Evolutionary conservation across 1,140 invertebrate genomes (phyloP).

Genomic region (Drosophila gunungcola): DNA sequence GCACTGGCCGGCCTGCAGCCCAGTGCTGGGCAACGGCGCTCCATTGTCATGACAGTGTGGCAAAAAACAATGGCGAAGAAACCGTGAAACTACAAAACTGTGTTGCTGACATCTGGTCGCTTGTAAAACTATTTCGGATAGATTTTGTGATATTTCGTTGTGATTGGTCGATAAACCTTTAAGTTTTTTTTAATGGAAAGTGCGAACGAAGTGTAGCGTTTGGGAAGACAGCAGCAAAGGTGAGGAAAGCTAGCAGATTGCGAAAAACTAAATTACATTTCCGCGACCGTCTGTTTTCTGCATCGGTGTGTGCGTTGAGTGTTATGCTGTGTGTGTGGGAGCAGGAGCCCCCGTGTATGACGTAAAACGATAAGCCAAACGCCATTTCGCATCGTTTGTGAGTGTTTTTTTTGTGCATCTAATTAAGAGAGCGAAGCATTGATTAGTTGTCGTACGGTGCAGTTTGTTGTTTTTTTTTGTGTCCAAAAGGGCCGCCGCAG

Average conservation of each 20-base stretch:
- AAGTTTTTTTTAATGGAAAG: constrained; percentile 62
- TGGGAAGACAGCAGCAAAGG: constrained; percentile 43
- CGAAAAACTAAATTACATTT: constrained; percentile 73
- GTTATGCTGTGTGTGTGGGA: constrained; percentile 57
- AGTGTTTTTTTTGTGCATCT: constrained; percentile 36
- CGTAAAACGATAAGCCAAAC: constrained; percentile 67
- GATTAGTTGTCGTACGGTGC: constrained; percentile 41
- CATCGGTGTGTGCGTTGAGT: constrained; percentile 37
- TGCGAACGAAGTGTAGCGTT: constrained; percentile 51
- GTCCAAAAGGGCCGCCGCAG: constrained; percentile 40
- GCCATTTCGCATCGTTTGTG: constrained; percentile 36
- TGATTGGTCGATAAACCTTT: constrained; percentile 53
- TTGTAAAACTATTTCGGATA: constrained; percentile 55
- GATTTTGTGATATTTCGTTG: constrained; percentile 73
- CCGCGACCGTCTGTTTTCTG: constrained; percentile 58
- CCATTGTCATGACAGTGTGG: constrained; percentile 44
- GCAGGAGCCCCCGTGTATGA: constrained; percentile 54
- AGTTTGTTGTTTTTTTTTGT: constrained; percentile 41
- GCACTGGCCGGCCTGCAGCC: constrained; percentile 3
- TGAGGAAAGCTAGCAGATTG: constrained; percentile 59
- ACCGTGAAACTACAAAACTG: constrained; percentile 59
- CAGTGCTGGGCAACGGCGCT: constrained; percentile 46
- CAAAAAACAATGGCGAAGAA: constrained; percentile 73
- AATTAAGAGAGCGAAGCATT: constrained; percentile 69
- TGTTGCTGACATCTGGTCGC: constrained; percentile 77